These are phyloP conservation scores for Caenorhabditis japonica DNA, from an alignment of 2,888 invertebrate species.

Conservation along the genomic window DNA sequence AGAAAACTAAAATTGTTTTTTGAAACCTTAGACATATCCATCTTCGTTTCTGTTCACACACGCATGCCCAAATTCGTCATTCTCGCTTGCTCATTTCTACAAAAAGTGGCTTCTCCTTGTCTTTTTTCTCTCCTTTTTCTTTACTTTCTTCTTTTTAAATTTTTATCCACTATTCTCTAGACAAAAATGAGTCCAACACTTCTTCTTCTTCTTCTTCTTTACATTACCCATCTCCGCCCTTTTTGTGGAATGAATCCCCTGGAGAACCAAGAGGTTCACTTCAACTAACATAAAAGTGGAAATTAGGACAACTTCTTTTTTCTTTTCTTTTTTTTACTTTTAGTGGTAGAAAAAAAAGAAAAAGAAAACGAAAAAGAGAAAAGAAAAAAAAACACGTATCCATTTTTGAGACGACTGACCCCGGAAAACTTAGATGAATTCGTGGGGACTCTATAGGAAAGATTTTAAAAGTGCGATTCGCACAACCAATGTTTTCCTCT, in stretches of 20 bases:
- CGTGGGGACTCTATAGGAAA: slow-evolving; percentile 5
- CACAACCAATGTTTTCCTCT: not conserved
- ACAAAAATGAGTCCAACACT: slow-evolving; percentile 2
- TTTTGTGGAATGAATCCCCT: slow-evolving; percentile 36
- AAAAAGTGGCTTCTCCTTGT: no score
- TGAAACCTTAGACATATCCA: not conserved
- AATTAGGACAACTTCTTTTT: slow-evolving; percentile 44
- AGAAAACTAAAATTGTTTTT: no score
- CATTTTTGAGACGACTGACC: slow-evolving; percentile 21
- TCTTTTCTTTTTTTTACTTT: not conserved
- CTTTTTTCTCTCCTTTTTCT: not conserved
- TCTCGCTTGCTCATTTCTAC: no score
- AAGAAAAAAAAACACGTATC: slow-evolving; percentile 19
- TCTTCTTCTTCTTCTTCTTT: slow-evolving; percentile 37
- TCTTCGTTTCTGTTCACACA: no score
- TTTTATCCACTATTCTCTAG: not conserved
- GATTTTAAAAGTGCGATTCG: slow-evolving; percentile 5
- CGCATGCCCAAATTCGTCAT: no score
- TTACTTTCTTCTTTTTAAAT: not conserved
- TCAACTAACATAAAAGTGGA: slow-evolving; percentile 45
- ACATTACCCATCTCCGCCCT: slow-evolving; percentile 39
- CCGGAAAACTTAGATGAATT: slow-evolving; percentile 32
- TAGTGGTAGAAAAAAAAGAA: no score
- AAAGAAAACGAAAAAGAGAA: slow-evolving; percentile 13
- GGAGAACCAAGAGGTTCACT: slow-evolving; percentile 41